Evolutionary conservation across 2,113 vertebrate species (phyloP).

Genomic region (Saguinus midas): DNA sequence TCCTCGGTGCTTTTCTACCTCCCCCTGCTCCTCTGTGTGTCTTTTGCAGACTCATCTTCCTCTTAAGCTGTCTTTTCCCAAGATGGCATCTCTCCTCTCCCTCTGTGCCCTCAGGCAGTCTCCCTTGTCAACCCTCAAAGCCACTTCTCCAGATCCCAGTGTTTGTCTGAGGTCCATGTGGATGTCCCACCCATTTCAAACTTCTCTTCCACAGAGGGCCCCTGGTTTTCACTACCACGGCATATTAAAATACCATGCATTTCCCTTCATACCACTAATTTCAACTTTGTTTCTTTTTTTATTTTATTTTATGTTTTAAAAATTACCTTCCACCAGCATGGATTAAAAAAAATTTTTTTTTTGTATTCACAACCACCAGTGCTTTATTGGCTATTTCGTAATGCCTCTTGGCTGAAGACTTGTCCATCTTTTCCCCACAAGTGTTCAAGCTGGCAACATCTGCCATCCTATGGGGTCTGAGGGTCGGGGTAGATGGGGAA

Average conservation of each 20-base stretch:
- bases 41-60: neutral
- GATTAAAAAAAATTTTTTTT: too few relatives aligned
- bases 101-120: neutral
- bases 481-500: neutral
- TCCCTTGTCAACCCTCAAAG: neutral
- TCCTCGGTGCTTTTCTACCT: neutral
- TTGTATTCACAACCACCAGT: neutral
- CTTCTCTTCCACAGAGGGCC: neutral
- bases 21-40: neutral
- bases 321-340: neutral
- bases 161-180: neutral
- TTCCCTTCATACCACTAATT: neutral
- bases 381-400: slow-evolving; percentile 34
- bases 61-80: neutral
- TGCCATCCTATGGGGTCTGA: neutral
- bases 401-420: neutral
- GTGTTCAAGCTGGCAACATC: neutral
- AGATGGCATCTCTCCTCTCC: neutral
- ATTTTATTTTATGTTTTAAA: neutral
- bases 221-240: neutral
- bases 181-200: neutral
- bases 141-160: neutral
- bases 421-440: too few relatives aligned
- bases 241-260: neutral
- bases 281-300: neutral